Evolutionary conservation across 2,797 vertebrate species (phyloP).

Genomic region (Dallia pectoralis): DNA sequence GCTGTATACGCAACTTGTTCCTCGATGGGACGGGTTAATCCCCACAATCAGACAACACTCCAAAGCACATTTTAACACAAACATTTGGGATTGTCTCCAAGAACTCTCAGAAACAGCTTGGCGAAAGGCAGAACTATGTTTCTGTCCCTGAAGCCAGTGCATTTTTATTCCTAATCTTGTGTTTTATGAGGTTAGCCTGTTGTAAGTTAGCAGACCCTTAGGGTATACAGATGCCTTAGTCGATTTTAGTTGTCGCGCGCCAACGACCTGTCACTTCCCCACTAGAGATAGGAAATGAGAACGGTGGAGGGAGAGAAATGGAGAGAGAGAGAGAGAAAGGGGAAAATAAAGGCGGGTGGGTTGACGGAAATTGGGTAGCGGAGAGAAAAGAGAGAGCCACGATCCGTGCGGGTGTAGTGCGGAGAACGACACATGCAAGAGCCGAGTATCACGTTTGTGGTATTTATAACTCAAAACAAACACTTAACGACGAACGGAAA

Average conservation of each 20-base stretch:
- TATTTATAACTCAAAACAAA: no score
- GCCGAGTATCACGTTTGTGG: no score
- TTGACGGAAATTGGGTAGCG: no score
- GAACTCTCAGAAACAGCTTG: not conserved
- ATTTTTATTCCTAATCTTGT: not conserved
- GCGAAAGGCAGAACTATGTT: not conserved
- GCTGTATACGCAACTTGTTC: not conserved
- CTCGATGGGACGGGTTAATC: not conserved
- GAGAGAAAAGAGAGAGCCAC: not conserved
- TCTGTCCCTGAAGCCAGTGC: not conserved
- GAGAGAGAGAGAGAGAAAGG: not conserved
- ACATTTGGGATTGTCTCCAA: not conserved
- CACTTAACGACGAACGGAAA: no score
- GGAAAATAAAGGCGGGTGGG: not conserved
- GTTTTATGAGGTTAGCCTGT: not conserved
- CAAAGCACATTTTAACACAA: not conserved
- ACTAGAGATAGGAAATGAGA: not conserved
- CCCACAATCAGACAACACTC: not conserved
- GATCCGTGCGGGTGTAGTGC: no score
- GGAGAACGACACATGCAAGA: no score
- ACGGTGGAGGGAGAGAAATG: not conserved
- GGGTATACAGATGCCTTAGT: not conserved
- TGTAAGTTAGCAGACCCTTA: not conserved
- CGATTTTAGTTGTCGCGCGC: not conserved
- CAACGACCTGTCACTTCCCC: not conserved